Conservation (phyloP, 2,113 vertebrate species). For the Capreolus pygargus region DNA sequence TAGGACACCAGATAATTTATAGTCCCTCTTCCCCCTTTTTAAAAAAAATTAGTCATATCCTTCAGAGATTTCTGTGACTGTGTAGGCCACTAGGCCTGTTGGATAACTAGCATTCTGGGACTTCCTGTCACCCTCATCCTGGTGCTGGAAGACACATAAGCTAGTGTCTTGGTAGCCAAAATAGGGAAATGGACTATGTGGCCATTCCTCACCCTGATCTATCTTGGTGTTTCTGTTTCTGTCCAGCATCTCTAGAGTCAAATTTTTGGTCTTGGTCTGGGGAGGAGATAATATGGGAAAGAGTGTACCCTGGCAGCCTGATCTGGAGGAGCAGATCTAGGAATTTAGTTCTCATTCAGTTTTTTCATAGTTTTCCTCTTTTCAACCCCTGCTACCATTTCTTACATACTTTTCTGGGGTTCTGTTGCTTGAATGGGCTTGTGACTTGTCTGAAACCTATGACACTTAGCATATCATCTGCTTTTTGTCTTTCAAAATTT, state of each 20-base stretch:
- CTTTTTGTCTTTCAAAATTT: slow-evolving; percentile 24
- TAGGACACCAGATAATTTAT: neutral
- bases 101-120: neutral
- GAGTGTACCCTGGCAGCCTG: neutral
- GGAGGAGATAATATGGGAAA: neutral
- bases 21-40: neutral
- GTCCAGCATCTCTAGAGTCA: neutral
- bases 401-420: neutral
- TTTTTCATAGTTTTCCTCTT: neutral
- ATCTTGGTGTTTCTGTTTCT: neutral
- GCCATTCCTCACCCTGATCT: neutral
- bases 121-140: neutral
- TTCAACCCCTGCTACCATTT: neutral
- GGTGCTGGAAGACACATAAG: neutral
- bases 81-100: neutral
- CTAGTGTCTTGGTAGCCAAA: neutral
- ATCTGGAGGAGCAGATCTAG: neutral
- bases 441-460: neutral
- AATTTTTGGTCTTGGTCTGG: neutral
- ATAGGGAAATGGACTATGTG: neutral
- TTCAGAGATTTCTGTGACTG: neutral
- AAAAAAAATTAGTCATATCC: neutral
- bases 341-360: neutral
- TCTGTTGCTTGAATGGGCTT: neutral
- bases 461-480: neutral